Base-by-base conservation (phyloP, 2,113 vertebrate species). In the Neoarius graeffei region DNA sequence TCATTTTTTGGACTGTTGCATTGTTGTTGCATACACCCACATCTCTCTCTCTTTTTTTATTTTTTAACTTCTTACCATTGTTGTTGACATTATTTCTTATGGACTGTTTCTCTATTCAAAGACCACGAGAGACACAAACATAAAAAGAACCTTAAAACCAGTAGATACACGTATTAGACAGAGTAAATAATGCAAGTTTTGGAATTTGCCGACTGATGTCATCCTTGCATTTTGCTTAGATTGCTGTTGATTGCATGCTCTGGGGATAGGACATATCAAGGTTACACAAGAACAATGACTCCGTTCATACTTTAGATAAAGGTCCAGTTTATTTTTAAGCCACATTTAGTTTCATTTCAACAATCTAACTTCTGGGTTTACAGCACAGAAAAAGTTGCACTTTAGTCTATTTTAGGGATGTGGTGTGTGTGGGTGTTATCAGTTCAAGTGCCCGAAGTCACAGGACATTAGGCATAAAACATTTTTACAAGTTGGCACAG, bases 261-360 rank as follows among this genome's bases (percentile, higher is more conserved):
- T 64, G 62, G 20, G 15, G 5, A 20, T 19, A 56, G 35, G 9
- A 42, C n/a, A 30, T 8, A 54, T 20, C 59, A 87, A 76, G 86
- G 81, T 66, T 87, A 76, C 42, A 64, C 13, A 52, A 20, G 86
- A 87, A 87, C 80, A 87, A 76, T 87, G 81, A 27, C 81, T 64
- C 69, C 13, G 56, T 83, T 87, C 48, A 76, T 87, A 69, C 48
- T 76, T 74, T 35, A 52, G 48, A 27, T 83, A 48, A 83, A 83
- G 81, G 48, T 64, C 57, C 19, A 52, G 69, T 4, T 8, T 54
- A 57, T 67, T 62, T 23, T 23, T 7, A 1, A 42, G 5, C 54
- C 30, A 2, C 20, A 80, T 73, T 69, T 62, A 76, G 86, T 83
- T 87, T 87, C 81, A 64, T 62, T 35, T 87, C 67, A 74, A 35